Evolutionary conservation across 2,797 vertebrate species (phyloP).

Genomic region (Sebastes kiyomatsui): DNA sequence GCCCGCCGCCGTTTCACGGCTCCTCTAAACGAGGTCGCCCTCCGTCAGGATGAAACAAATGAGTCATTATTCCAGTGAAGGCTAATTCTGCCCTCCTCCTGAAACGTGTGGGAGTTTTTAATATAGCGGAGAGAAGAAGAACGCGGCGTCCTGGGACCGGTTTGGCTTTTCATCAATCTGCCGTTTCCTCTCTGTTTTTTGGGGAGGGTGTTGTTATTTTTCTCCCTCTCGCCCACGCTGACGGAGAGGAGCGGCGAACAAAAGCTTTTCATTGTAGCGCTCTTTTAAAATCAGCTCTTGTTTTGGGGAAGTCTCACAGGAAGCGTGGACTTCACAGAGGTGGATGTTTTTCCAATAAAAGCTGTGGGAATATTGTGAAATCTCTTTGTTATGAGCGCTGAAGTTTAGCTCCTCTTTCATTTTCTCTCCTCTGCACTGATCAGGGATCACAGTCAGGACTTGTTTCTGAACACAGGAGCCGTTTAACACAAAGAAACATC

Average conservation of each 20-base stretch:
- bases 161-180: slow-evolving; percentile 85
- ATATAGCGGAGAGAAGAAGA: slow-evolving; percentile 80
- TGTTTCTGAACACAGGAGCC: not conserved
- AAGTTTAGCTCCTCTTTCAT: slow-evolving; percentile 29
- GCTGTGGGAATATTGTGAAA: slow-evolving; percentile 71
- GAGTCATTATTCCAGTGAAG: slow-evolving; percentile 75
- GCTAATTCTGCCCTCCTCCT: slow-evolving; percentile 76
- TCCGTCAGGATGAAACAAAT: slow-evolving; percentile 75
- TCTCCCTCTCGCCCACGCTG: slow-evolving; percentile 51
- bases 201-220: slow-evolving; percentile 49
- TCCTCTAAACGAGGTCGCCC: slow-evolving; percentile 21
- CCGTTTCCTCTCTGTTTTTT: slow-evolving; percentile 53
- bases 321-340: slow-evolving; percentile 64
- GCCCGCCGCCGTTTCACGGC: slow-evolving; percentile 21
- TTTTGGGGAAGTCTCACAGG: slow-evolving; percentile 60
- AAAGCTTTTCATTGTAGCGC: slow-evolving; percentile 43
- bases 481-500: not conserved
- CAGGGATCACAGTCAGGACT: slow-evolving; percentile 46
- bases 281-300: slow-evolving; percentile 48
- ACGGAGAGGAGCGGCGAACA: slow-evolving; percentile 41
- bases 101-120: slow-evolving; percentile 85
- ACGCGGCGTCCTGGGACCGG: slow-evolving; percentile 72
- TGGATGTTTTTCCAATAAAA: slow-evolving; percentile 62
- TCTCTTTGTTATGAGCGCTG: slow-evolving; percentile 60
- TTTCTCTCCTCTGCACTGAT: slow-evolving; percentile 16